Conservation (phyloP, 2,888 invertebrate species). For the Sycophila texana region DNA sequence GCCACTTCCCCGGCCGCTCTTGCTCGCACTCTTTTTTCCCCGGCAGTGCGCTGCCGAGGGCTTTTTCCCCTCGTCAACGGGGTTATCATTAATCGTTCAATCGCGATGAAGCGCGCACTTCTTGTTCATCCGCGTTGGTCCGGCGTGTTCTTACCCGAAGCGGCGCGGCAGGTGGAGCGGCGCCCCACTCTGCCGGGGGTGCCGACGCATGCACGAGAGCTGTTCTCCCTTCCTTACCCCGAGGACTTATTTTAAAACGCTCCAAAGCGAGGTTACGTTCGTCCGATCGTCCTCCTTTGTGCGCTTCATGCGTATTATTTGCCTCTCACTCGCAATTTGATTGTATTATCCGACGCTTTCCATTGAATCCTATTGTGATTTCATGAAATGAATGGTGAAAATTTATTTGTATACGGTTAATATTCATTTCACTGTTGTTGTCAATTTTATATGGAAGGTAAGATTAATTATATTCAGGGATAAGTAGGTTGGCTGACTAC, state of each 20-base stretch:
- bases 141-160: constrained; percentile 4
- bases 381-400: too few species aligned
- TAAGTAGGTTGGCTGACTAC: too few species aligned
- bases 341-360: too few species aligned
- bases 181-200: not conserved
- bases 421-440: too few species aligned
- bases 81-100: constrained; percentile 52
- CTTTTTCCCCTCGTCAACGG: constrained; percentile 36
- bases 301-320: not conserved
- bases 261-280: not conserved
- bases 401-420: too few species aligned
- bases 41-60: not conserved
- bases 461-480: too few species aligned
- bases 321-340: too few species aligned
- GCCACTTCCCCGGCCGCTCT: not conserved
- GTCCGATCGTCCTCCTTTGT: not conserved
- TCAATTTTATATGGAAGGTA: too few species aligned
- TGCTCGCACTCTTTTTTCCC: constrained; percentile 3
- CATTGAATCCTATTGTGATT: too few species aligned
- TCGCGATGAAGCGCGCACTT: constrained; percentile 25
- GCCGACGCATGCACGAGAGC: not conserved
- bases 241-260: not conserved
- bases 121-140: constrained; percentile 23
- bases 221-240: not conserved
- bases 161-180: not conserved